A percentile compares a stretch with the other conserved stretches of the same genome.
Conservation (phyloP, 2,113 vertebrate species). For the Acinonyx jubatus region DNA sequence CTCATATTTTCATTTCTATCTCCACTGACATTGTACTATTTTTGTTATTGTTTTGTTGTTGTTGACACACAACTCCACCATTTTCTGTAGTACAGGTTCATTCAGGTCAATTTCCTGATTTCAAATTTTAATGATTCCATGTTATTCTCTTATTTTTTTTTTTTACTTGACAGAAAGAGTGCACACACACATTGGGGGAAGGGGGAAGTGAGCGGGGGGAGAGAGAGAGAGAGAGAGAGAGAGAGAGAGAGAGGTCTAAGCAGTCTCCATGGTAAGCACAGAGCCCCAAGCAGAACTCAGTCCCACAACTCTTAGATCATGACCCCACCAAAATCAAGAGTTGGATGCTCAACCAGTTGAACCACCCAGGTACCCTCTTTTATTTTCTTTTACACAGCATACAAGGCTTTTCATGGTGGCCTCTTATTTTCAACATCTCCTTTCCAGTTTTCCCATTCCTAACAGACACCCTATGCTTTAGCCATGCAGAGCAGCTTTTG, state of each 20-base stretch:
- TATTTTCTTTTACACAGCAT: not conserved
- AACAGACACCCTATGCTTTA: not conserved
- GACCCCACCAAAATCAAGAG: too few species aligned
- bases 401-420: not conserved
- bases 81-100: not conserved
- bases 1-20: not conserved
- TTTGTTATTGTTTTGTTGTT: not conserved
- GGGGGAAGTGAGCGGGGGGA: too few species aligned
- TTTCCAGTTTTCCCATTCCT: not conserved
- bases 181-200: too few species aligned
- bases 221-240: too few species aligned
- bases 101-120: not conserved
- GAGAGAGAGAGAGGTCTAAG: too few species aligned
- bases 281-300: too few species aligned
- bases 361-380: not conserved
- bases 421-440: not conserved
- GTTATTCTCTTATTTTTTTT: not conserved
- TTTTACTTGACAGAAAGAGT: not conserved
- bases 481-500: not conserved
- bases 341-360: too few species aligned
- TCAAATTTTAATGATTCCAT: not conserved
- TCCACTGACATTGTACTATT: not conserved
- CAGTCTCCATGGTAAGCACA: too few species aligned
- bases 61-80: not conserved
- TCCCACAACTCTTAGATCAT: too few species aligned